These are phyloP conservation scores for Oscheius sp. DNA, from an alignment of 2,888 invertebrate species.

Conservation along the genomic window DNA sequence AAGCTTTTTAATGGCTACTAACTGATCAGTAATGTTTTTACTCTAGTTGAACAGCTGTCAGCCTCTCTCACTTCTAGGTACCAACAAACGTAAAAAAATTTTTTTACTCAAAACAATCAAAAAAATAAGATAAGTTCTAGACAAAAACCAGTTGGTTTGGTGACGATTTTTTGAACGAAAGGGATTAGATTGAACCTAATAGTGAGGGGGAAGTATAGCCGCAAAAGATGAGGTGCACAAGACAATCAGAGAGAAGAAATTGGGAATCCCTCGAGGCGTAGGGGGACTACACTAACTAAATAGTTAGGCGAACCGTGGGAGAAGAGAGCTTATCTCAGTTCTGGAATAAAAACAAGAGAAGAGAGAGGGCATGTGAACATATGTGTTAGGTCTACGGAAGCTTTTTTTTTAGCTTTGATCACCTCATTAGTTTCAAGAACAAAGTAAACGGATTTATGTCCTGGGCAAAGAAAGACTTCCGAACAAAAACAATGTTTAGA, in stretches of 20 bases:
- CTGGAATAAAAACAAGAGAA: background rate
- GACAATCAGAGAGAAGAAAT: background rate
- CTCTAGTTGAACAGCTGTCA: slow-evolving; percentile 14
- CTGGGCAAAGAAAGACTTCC: too few relatives aligned
- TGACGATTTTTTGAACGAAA: too few relatives aligned
- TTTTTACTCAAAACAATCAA: too few relatives aligned
- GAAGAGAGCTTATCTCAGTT: background rate
- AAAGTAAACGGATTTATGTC: too few relatives aligned
- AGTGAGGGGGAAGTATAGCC: too few relatives aligned
- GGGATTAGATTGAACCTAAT: too few relatives aligned
- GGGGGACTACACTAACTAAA: background rate
- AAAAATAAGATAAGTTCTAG: background rate
- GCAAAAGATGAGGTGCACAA: background rate
- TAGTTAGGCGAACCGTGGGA: background rate
- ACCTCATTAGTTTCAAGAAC: too few relatives aligned
- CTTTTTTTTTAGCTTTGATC: too few relatives aligned
- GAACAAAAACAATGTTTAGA: too few relatives aligned
- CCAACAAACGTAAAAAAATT: background rate
- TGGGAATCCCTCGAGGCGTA: background rate
- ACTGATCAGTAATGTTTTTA: slow-evolving; percentile 1
- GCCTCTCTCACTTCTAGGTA: background rate
- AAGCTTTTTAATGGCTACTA: background rate
- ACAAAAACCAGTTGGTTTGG: too few relatives aligned
- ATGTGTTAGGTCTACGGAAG: too few relatives aligned
- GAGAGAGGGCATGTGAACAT: background rate